phyloP scores from a whole-genome alignment of 2,113 vertebrate genomes.

The Cryptomyrus ogoouensis region DNA sequence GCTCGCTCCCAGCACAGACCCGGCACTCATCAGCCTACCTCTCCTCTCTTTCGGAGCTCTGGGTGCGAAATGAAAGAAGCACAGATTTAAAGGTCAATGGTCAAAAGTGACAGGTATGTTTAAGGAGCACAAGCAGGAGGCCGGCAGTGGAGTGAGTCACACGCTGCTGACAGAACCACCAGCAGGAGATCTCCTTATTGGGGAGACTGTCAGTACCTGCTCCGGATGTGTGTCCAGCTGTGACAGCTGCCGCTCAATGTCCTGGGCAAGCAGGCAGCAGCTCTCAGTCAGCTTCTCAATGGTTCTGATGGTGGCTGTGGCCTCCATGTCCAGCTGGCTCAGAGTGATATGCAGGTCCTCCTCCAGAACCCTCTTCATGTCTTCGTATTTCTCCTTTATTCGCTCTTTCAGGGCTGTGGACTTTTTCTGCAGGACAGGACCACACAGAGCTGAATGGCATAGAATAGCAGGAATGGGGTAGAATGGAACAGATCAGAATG shows the following conservation, averaged over 20 bases:
- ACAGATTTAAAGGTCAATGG: not conserved
- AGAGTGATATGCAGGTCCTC: constrained; percentile 58
- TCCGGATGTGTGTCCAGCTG: constrained; percentile 42
- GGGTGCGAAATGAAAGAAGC: constrained; percentile 16
- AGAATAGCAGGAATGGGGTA: not conserved
- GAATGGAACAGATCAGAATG: not conserved
- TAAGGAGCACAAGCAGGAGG: not conserved
- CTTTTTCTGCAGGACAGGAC: constrained; percentile 44
- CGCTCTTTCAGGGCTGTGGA: constrained; percentile 51
- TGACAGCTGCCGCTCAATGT: constrained; percentile 57
- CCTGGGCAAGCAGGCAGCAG: constrained; percentile 53
- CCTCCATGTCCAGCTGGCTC: constrained; percentile 61
- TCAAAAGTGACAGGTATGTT: not conserved
- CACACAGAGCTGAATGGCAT: not conserved
- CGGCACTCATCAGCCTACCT: constrained; percentile 34
- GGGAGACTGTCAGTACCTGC: constrained; percentile 1
- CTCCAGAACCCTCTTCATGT: constrained; percentile 58
- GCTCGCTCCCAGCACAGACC: too few relatives aligned
- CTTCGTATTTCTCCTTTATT: constrained; percentile 53
- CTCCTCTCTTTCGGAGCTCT: constrained; percentile 41
- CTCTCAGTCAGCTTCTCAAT: constrained; percentile 57
- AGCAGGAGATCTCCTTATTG: not conserved
- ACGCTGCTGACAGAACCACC: not conserved
- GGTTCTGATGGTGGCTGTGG: constrained; percentile 48
- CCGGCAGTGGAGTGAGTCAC: not conserved